Evolutionary conservation across 2,113 vertebrate genomes (phyloP), one percentile per base, ranked within the genome.

Genomic region (Calypte anna): DNA sequence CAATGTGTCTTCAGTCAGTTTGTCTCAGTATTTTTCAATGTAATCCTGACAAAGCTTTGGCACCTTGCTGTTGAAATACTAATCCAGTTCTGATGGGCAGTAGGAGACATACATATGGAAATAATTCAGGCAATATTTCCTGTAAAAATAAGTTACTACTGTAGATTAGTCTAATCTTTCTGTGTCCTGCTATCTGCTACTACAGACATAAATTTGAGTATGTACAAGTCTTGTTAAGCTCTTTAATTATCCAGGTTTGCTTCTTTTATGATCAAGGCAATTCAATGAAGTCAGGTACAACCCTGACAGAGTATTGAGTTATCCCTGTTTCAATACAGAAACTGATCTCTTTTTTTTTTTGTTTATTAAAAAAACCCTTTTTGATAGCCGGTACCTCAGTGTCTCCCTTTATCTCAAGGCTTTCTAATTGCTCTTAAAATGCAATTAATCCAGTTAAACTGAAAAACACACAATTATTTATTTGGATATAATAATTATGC

Each of bases 21-120:
- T 90, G 50, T 80, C 76, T 93, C 27, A 79, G 40, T 72, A 82
- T 67, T 82, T 69, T 68, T 74, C 67, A 66, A 9, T 77, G 76
- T 91, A 95, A 96, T 90, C 82, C 76, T 86, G 82, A 92, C 92
- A 94, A 94, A 96, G 84, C 64, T 90, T 91, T 92, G 91, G 46
- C 38, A 92, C 64, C 94, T 95, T 85, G 48, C 70, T 81, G 82
- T 76, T 93, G 70, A 96, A 90, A 84, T 90, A 67, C 75, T 93
- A 93, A 95, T 89, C 93, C 69, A 64, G 44, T 88, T 87, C 90
- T 91, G 78, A 94, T 93, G 84, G 86, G 13, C 86, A 90, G 63
- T 7, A 85, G 54, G 25, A 93, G 59, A 66, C 44, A 80, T 69
- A 89, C 92, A 95, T 90, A 91, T 86, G 79, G 44, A 96, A 95